These are phyloP conservation scores for Mesocentrotus franciscanus DNA, from an alignment of 53 echinoderm and acorn worm species.

Conservation along the genomic window DNA sequence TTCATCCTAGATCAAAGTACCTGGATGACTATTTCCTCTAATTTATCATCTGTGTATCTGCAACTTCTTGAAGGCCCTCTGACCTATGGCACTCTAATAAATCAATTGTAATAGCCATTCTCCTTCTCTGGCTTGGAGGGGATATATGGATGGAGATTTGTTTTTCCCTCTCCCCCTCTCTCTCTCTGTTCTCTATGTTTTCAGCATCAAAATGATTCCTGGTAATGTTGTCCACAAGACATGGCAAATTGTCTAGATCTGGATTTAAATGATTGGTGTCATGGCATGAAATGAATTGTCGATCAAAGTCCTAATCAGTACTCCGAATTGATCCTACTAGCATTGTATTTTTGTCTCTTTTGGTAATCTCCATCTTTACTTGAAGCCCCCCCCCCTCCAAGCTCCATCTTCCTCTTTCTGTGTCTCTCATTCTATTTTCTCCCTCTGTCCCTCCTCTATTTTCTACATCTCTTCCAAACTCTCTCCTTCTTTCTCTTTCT, in stretches of 20 bases:
- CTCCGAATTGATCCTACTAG: background rate
- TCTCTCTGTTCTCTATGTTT: background rate
- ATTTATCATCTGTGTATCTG: constrained; percentile 38
- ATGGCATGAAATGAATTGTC: background rate
- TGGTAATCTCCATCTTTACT: background rate
- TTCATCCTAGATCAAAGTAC: constrained; percentile 32
- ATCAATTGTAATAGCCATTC: constrained; percentile 38
- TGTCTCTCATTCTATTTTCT: background rate
- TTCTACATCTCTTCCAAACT: background rate
- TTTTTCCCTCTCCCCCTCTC: background rate
- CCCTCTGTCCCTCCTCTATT: background rate
- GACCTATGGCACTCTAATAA: constrained; percentile 39
- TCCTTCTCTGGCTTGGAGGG: background rate
- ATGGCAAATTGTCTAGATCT: background rate
- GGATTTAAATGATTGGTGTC: background rate
- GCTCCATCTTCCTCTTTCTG: background rate
- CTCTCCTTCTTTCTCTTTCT: background rate
- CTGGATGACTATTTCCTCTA: constrained; percentile 36
- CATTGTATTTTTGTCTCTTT: background rate
- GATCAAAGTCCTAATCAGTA: background rate
- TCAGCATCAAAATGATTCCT: background rate
- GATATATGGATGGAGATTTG: constrained; percentile 4
- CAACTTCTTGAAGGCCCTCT: constrained; percentile 19
- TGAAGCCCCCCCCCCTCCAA: background rate
- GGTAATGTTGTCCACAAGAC: background rate